These are phyloP conservation scores for Drosophila melanica DNA, from an alignment of 1,140 invertebrate species.

Conservation along the genomic window DNA sequence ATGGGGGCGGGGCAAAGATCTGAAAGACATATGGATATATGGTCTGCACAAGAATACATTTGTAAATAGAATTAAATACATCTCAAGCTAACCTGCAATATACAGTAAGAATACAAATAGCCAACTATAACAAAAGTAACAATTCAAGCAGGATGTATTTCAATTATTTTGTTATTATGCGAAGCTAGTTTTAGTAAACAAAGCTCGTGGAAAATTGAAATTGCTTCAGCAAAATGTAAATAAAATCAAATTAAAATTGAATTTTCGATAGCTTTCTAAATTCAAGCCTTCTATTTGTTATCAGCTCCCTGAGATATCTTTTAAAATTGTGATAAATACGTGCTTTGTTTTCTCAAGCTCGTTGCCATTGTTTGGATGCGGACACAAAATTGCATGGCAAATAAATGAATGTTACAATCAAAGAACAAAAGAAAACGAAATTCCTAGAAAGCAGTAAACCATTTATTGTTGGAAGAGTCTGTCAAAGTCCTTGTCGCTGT, in stretches of 20 bases:
- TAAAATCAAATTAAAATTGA: neutral
- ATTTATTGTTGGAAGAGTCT: constrained; percentile 54
- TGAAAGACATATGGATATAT: constrained; percentile 4
- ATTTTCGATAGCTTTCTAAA: neutral
- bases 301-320: neutral
- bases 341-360: neutral
- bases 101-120: too few relatives aligned
- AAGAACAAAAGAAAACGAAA: constrained; percentile 13
- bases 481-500: constrained; percentile 38
- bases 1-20: neutral
- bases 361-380: neutral
- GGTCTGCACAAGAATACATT: neutral
- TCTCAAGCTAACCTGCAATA: neutral
- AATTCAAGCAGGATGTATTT: too few relatives aligned
- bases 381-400: constrained; percentile 29
- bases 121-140: too few relatives aligned
- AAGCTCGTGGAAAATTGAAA: too few relatives aligned
- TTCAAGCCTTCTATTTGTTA: neutral
- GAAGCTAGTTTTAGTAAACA: too few relatives aligned
- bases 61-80: neutral
- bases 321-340: neutral
- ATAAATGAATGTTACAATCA: constrained; percentile 47
- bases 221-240: too few relatives aligned
- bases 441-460: constrained; percentile 37
- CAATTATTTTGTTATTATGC: too few relatives aligned